Evolutionary conservation across 1,140 invertebrate genomes (phyloP), one percentile per base, ranked within the genome.

Genomic region (Neelides sp.): DNA sequence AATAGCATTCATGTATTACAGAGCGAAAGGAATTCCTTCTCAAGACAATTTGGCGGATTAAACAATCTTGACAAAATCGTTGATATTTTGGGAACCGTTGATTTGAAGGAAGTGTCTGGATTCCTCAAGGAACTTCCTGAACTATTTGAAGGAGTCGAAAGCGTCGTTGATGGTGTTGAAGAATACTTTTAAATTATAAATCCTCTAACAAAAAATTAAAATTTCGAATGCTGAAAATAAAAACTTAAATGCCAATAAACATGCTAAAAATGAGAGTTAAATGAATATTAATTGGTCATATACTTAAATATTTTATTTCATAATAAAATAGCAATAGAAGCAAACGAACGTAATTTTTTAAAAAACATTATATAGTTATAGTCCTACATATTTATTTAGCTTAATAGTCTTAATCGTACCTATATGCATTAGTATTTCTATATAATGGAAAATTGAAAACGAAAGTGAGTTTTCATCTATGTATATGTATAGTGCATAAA

Each of bases 51-150:
- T 17, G 55, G 51, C 23, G 50, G 55, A 13, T 24, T 52, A 12
- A 40, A 53, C 24, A 48, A 54, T n/a, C 7, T 61, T 8, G 52
- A 52, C 19, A 55, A 50, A 42, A 24, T 61, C n/a, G 3, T 61
- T 1, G 55, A 61, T 24, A 52, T 55, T 3, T 34, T 51, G 13
- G 52, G 46, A 27, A 32, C 50, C 13, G 41, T 57, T 12, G 45
- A 57, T 34, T 23, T 55, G 15, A 48, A 55, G 23, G 39, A 59
- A 52, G 52, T 59, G 13, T 43, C 48, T 3, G 34, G 34, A 15
- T 54, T 61, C 27, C 37, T 61, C 12, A 55, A 48, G 23, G 53
- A 61, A 30, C 36, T 61, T 13, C 59, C 59, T 24, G 52, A 51
- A 24, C 19, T 61, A 4, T 55, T 61, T 32, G 55, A 57, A 49